Evolutionary conservation across 2,797 vertebrate genomes (phyloP).

Genomic region (Acipenser oxyrinchus): DNA sequence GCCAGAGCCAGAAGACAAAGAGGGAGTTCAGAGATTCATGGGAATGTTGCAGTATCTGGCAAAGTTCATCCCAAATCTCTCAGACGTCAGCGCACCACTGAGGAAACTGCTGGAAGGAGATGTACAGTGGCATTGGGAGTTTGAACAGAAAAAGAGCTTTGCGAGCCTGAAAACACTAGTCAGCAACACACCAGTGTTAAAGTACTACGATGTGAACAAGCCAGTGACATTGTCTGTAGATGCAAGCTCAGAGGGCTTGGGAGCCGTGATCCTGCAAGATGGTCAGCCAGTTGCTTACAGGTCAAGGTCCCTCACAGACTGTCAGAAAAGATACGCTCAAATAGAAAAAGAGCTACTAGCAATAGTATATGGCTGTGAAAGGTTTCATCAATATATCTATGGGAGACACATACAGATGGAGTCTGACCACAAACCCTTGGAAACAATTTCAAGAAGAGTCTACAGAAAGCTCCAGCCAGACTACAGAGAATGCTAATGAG

Average conservation of each 20-base stretch:
- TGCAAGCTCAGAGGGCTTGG: conserved; percentile 16
- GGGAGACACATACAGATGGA: conserved; percentile 8
- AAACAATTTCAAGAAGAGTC: conserved; percentile 17
- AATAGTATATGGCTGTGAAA: conserved; percentile 15
- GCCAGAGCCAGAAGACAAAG: no score
- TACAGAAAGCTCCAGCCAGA: background rate
- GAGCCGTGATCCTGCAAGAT: conserved; percentile 23
- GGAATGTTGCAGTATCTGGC: conserved; percentile 33
- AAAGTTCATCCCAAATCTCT: conserved; percentile 36
- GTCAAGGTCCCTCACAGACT: conserved; percentile 13
- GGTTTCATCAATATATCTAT: conserved; percentile 20
- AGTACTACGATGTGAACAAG: conserved; percentile 18
- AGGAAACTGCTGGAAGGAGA: conserved; percentile 28
- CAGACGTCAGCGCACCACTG: conserved; percentile 27
- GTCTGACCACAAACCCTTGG: conserved; percentile 18
- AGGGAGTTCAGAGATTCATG: conserved; percentile 24
- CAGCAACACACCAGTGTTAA: conserved; percentile 5
- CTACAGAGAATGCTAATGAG: background rate
- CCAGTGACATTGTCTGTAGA: conserved; percentile 15
- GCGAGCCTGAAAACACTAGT: background rate
- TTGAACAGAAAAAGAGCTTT: conserved; percentile 30
- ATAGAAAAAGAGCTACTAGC: conserved; percentile 24
- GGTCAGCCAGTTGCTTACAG: conserved; percentile 4
- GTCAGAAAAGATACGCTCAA: conserved; percentile 11
- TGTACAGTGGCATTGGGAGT: conserved; percentile 28